Evolutionary conservation across 2,797 vertebrate species (phyloP), one percentile per base, ranked within the genome.

Genomic region (Acridotheres tristis): DNA sequence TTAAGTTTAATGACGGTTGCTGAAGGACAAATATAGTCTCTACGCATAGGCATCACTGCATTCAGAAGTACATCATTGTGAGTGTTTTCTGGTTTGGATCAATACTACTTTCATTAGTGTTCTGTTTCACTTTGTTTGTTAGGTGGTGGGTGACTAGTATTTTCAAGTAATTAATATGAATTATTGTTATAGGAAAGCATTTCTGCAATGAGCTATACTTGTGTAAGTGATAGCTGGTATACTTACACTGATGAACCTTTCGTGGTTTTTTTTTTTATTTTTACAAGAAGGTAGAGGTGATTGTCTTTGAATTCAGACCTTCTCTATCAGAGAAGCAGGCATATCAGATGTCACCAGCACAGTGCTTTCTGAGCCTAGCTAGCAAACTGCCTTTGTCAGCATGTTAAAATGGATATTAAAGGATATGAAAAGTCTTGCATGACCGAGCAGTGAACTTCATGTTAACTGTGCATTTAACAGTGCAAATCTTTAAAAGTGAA

Each of bases 401-500:
- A 2, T 89, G 68, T 94, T 96, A 90, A 90, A 89, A 80, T 62
- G 84, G 94, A 74, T 95, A 96, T 93, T 89, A 94, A 94, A 93
- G 90, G 88, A 62, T 93, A 69, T 96, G 79, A 80, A 88, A 96
- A 89, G 47, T 81, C 75, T 74, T 95, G 72, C 75, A 4, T 96
- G 95, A 95, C 82, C 14, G 13, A 88, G 81, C 59, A 21, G 42
- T 96, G 92, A 96, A 94, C 93, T 96, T 95, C 53, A 30, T 13
- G 27, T 90, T 96, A 83, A 91, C n/a, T 61, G 30, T 85, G 42
- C 29, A 43, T 88, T 96, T 85, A 83, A 51, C 72, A 54, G 48
- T 92, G 62, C 40, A 78, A 23, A 75, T 95, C 87, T 93, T 93
- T 66, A 80, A 68, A 86, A 88, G 23, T 32, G 13, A 74, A 92